Percentiles rank a stretch among this genome's conserved stretches.
Evolutionary conservation across 2,113 vertebrate species (phyloP).

Genomic region (Oryzias melastigma): DNA sequence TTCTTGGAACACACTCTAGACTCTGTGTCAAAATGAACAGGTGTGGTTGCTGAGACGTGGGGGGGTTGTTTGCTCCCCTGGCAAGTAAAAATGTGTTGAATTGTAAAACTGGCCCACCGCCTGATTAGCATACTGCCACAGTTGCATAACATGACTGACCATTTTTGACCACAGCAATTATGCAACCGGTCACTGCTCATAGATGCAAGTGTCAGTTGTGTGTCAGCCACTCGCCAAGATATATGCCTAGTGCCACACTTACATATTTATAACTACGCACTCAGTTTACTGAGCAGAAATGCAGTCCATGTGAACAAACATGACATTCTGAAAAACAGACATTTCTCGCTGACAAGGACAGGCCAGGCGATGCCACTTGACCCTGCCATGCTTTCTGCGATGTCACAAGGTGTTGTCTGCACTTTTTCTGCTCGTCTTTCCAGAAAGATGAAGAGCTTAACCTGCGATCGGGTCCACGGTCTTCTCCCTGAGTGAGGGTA

Average conservation of each 20-base stretch:
- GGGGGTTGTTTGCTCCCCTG: no score
- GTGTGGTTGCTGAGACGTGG: no score
- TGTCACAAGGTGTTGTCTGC: slow-evolving; percentile 18
- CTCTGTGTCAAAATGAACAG: no score
- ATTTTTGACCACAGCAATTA: slow-evolving; percentile 13
- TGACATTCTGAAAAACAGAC: slow-evolving; percentile 51
- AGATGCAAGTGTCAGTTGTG: not conserved
- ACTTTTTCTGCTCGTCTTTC: slow-evolving; percentile 17
- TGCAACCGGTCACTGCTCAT: not conserved
- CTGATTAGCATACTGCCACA: no score
- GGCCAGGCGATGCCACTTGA: slow-evolving; percentile 43
- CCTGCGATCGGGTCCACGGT: slow-evolving; percentile 40
- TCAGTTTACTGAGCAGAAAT: slow-evolving; percentile 23
- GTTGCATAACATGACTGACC: not conserved
- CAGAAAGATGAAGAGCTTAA: slow-evolving; percentile 55
- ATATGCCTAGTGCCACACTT: slow-evolving; percentile 37
- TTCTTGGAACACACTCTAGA: no score
- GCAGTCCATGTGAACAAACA: slow-evolving; percentile 50
- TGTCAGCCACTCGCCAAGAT: slow-evolving; percentile 49
- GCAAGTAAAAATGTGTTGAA: no score
- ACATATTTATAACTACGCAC: slow-evolving; percentile 31
- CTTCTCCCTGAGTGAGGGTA: slow-evolving; percentile 30
- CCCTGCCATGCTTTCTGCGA: slow-evolving; percentile 49
- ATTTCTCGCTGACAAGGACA: slow-evolving; percentile 53
- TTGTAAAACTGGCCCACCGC: no score